Percentiles rank a stretch among this genome's conserved stretches.
These are phyloP conservation scores for Cheiracanthium punctorium DNA, from an alignment of 2,888 invertebrate species.

Conservation along the genomic window DNA sequence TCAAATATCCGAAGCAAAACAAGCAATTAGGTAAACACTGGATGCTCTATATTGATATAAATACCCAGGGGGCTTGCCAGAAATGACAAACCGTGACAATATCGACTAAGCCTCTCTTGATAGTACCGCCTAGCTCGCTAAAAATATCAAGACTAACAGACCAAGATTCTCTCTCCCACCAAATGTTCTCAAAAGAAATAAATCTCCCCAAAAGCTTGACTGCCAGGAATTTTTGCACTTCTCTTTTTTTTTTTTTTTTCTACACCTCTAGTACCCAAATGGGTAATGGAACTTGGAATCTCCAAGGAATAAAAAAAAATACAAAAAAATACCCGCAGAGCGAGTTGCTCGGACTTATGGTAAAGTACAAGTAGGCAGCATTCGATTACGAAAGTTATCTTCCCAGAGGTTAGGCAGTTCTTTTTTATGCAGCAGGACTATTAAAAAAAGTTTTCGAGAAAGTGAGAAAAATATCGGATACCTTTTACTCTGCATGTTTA, in stretches of 20 bases:
- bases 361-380: constrained; percentile 24
- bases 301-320: constrained; percentile 40
- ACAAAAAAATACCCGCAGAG: constrained; percentile 40
- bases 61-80: constrained; percentile 37
- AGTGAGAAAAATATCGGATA: background rate
- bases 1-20: constrained; percentile 42
- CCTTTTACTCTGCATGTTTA: background rate
- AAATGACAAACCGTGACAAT: constrained; percentile 65
- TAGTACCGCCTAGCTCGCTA: constrained; percentile 23
- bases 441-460: background rate
- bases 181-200: constrained; percentile 62
- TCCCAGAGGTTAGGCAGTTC: constrained; percentile 50
- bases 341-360: constrained; percentile 28
- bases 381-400: constrained; percentile 58
- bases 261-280: constrained; percentile 29
- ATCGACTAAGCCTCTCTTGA: constrained; percentile 41
- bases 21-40: constrained; percentile 47
- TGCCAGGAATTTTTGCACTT: constrained; percentile 27
- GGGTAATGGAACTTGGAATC: constrained; percentile 50
- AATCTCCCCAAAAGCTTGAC: constrained; percentile 63
- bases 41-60: constrained; percentile 32
- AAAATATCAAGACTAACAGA: constrained; percentile 62
- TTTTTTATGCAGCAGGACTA: constrained; percentile 37
- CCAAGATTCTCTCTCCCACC: constrained; percentile 41
- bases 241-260: constrained; percentile 25